phyloP scores from a whole-genome alignment of 2,797 vertebrate genomes.

The Danio choprae region DNA sequence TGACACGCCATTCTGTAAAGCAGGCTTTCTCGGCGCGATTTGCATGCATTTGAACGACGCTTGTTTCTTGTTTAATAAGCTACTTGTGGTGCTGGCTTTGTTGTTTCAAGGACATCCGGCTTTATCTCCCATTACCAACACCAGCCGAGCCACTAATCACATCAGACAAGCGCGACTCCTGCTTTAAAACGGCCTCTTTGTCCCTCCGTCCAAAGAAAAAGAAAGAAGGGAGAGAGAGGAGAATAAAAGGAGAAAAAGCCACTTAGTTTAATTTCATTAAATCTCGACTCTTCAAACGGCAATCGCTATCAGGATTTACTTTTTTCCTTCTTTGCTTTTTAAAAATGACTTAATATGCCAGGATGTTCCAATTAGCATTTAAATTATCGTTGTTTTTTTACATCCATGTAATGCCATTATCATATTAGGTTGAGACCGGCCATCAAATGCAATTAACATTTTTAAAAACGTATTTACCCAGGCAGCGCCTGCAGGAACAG shows the following conservation, averaged over 20 bases:
- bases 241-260: constrained; percentile 55
- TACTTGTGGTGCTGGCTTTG: constrained; percentile 66
- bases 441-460: constrained; percentile 86
- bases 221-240: constrained; percentile 58
- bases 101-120: constrained; percentile 70
- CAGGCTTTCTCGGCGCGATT: constrained; percentile 59
- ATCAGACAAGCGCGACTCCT: constrained; percentile 67
- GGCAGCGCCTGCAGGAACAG: constrained; percentile 80
- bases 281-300: constrained; percentile 73
- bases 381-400: constrained; percentile 80
- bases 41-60: constrained; percentile 63
- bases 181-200: constrained; percentile 66
- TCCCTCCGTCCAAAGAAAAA: constrained; percentile 54
- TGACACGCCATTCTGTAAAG: constrained; percentile 59
- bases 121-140: constrained; percentile 67
- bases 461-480: constrained; percentile 83
- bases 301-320: constrained; percentile 77
- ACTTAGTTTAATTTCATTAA: constrained; percentile 69
- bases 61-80: constrained; percentile 70
- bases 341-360: constrained; percentile 78
- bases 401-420: constrained; percentile 80
- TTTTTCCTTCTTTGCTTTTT: constrained; percentile 66
- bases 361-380: constrained; percentile 84
- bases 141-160: constrained; percentile 69
- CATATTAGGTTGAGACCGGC: constrained; percentile 82